Percentiles rank a stretch among this genome's conserved stretches.
phyloP scores from a whole-genome alignment of 2,113 vertebrate species.

The Charina bottae region DNA sequence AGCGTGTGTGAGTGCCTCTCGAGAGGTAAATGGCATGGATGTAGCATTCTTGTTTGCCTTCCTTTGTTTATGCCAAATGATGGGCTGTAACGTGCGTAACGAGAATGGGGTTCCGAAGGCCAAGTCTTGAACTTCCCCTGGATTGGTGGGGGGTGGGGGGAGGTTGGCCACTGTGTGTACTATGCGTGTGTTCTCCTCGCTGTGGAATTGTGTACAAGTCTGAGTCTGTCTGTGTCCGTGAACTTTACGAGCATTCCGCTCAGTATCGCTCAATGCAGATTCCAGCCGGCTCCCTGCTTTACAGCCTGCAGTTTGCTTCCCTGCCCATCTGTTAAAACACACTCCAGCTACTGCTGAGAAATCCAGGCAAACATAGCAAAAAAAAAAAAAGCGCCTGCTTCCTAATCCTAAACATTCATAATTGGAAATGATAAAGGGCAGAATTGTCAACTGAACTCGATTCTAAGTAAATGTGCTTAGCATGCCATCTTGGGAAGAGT shows the following conservation, averaged over 20 bases:
- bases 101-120: constrained; percentile 6
- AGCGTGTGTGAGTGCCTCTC: not conserved
- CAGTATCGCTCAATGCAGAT: constrained; percentile 49
- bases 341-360: constrained; percentile 22
- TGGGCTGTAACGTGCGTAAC: not conserved
- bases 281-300: constrained; percentile 51
- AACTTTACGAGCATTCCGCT: constrained; percentile 62
- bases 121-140: constrained; percentile 48
- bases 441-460: not conserved
- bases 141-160: not conserved
- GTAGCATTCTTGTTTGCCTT: constrained; percentile 1
- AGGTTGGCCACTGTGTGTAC: not conserved
- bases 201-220: constrained; percentile 19
- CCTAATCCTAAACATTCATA: not conserved
- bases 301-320: constrained; percentile 53
- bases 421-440: not conserved
- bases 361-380: not conserved
- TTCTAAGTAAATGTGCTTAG: not conserved
- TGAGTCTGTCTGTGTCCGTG: constrained; percentile 56
- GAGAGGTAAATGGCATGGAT: not conserved
- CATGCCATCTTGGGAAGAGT: not conserved
- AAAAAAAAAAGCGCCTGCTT: not conserved
- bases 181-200: not conserved
- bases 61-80: constrained; percentile 15
- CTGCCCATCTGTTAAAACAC: constrained; percentile 62